A percentile compares a stretch with the other conserved stretches of the same genome.
These are phyloP conservation scores for Pardalotus punctatus DNA, from an alignment of 2,113 vertebrate genomes.

Conservation along the genomic window DNA sequence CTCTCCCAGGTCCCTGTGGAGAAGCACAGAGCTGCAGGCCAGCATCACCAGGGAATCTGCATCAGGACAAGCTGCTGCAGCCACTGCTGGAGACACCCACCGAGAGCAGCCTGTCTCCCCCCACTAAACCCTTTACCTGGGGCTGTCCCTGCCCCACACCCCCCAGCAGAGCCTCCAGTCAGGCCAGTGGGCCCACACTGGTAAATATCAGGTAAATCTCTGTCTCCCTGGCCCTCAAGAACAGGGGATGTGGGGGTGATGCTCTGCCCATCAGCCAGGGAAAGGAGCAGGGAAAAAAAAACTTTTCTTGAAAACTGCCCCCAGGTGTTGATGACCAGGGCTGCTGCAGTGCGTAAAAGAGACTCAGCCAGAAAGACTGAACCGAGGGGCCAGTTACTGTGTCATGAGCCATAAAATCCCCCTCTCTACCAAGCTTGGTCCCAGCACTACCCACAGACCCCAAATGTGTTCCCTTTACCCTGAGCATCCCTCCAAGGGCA, in stretches of 20 bases:
- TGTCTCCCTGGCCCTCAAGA: neutral
- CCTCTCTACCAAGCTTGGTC: neutral
- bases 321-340: neutral
- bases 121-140: neutral
- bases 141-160: neutral
- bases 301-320: neutral
- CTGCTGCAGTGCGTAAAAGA: neutral
- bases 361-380: neutral
- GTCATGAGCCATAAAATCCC: neutral
- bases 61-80: neutral
- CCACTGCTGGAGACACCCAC: fast-evolving
- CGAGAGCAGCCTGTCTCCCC: neutral
- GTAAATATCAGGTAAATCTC: fast-evolving
- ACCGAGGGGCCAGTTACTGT: neutral
- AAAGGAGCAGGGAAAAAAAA: neutral
- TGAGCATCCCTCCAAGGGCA: neutral
- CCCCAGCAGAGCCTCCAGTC: neutral
- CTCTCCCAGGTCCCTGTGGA: fast-evolving
- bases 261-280: neutral
- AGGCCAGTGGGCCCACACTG: fast-evolving
- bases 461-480: neutral
- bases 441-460: neutral
- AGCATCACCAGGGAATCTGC: neutral
- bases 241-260: neutral
- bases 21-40: neutral